These are phyloP conservation scores for Neodiprion fabricii DNA, from an alignment of 1,140 invertebrate genomes.

Conservation along the genomic window DNA sequence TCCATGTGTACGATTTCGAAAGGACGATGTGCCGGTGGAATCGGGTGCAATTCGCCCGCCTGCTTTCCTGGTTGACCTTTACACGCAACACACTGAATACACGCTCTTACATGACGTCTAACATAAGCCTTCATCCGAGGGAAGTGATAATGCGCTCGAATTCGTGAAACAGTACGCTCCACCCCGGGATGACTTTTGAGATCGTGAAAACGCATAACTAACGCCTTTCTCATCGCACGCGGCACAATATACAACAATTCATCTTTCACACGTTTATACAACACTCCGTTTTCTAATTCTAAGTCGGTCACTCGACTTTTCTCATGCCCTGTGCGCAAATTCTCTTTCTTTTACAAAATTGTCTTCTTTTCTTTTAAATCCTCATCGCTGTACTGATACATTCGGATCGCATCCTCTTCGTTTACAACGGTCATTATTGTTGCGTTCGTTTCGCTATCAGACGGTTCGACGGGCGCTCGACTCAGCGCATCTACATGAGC, in stretches of 20 bases:
- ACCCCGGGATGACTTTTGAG: slow-evolving; percentile 16
- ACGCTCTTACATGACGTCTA: slow-evolving; percentile 26
- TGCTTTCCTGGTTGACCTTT: slow-evolving; percentile 27
- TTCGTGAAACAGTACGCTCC: slow-evolving; percentile 16
- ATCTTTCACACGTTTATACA: slow-evolving; percentile 13
- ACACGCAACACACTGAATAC: slow-evolving; percentile 31
- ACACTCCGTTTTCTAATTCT: slow-evolving; percentile 18
- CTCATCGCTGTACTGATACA: slow-evolving; percentile 20
- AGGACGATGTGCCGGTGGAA: slow-evolving; percentile 24
- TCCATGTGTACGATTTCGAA: slow-evolving; percentile 32
- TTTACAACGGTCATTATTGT: slow-evolving; percentile 15
- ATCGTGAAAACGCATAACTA: slow-evolving; percentile 22
- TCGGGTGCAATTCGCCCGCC: slow-evolving; percentile 28
- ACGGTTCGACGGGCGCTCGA: slow-evolving; percentile 19
- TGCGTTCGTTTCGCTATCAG: not conserved
- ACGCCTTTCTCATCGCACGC: slow-evolving; percentile 11
- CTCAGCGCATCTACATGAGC: slow-evolving; percentile 44
- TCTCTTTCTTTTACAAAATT: slow-evolving; percentile 7
- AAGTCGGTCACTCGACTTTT: slow-evolving; percentile 18
- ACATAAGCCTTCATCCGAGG: slow-evolving; percentile 18
- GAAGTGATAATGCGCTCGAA: slow-evolving; percentile 30
- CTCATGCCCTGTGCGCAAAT: slow-evolving; percentile 8
- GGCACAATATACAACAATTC: slow-evolving; percentile 20
- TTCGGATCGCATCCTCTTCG: slow-evolving; percentile 18
- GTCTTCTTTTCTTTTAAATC: slow-evolving; percentile 13